Evolutionary conservation across 2,113 vertebrate genomes (phyloP).

Genomic region (Zingel zingel): DNA sequence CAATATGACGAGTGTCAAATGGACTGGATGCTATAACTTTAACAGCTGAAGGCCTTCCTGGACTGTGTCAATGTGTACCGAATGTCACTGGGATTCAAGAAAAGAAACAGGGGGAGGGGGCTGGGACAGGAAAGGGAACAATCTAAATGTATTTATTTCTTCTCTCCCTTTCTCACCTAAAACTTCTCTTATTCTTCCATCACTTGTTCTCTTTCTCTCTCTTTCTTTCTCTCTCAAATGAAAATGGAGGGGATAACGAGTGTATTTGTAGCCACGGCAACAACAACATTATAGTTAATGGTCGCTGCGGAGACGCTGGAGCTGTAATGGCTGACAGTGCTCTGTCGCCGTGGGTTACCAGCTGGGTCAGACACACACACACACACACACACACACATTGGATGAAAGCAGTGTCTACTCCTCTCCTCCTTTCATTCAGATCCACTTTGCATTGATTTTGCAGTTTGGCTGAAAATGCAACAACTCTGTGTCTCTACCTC

Average conservation of each 20-base stretch:
- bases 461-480: slow-evolving; percentile 78
- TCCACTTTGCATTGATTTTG: slow-evolving; percentile 82
- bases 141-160: neutral
- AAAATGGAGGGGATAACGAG: slow-evolving; percentile 68
- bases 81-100: neutral
- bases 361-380: slow-evolving; percentile 30
- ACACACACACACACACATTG: slow-evolving; percentile 21
- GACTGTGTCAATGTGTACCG: neutral
- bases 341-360: slow-evolving; percentile 72
- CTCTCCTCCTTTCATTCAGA: slow-evolving; percentile 72
- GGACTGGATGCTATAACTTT: slow-evolving; percentile 11
- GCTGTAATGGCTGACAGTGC: slow-evolving; percentile 73
- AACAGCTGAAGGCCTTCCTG: slow-evolving; percentile 6
- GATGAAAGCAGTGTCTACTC: slow-evolving; percentile 59
- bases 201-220: neutral
- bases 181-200: neutral
- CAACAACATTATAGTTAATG: slow-evolving; percentile 79
- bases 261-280: slow-evolving; percentile 76
- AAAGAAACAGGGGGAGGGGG: neutral
- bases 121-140: neutral
- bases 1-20: slow-evolving; percentile 26
- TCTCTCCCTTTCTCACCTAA: neutral
- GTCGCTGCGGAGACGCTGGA: slow-evolving; percentile 70
- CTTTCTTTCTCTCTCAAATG: slow-evolving; percentile 39
- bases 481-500: slow-evolving; percentile 76